phyloP scores from a whole-genome alignment of 2,888 invertebrate species.

The Athripsodes cinereus region DNA sequence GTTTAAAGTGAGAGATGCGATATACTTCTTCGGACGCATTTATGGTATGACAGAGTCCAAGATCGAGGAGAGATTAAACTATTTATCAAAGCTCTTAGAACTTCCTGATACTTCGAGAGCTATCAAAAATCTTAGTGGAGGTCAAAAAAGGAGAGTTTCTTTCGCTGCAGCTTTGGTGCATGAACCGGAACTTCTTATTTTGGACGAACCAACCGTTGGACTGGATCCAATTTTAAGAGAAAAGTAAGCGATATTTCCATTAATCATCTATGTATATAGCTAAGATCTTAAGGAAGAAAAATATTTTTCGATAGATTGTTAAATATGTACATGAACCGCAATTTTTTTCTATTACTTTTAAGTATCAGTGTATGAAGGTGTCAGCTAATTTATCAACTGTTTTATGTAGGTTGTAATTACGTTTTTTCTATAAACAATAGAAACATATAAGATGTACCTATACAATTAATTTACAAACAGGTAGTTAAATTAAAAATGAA shows the following conservation, averaged over 20 bases:
- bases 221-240: slow-evolving; percentile 83
- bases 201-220: slow-evolving; percentile 94
- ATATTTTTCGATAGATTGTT: neutral
- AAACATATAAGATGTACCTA: too few relatives aligned
- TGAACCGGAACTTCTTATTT: slow-evolving; percentile 78
- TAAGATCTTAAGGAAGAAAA: too few relatives aligned
- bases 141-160: slow-evolving; percentile 85
- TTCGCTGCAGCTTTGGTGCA: slow-evolving; percentile 85
- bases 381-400: too few relatives aligned
- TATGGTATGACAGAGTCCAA: slow-evolving; percentile 64
- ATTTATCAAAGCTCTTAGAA: slow-evolving; percentile 67
- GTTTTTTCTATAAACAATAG: too few relatives aligned
- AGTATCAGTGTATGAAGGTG: too few relatives aligned
- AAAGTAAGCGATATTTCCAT: slow-evolving; percentile 54
- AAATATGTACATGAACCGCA: too few relatives aligned
- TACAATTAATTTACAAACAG: too few relatives aligned
- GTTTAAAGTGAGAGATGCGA: slow-evolving; percentile 75
- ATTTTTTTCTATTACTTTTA: too few relatives aligned
- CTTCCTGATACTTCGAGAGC: slow-evolving; percentile 62
- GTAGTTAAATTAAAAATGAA: too few relatives aligned
- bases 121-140: slow-evolving; percentile 75
- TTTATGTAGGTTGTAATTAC: too few relatives aligned
- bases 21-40: slow-evolving; percentile 82
- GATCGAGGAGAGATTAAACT: slow-evolving; percentile 60
- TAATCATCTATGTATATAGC: too few relatives aligned